Evolutionary conservation across 2,113 vertebrate genomes (phyloP).

Genomic region (Leptobrachium leishanense): DNA sequence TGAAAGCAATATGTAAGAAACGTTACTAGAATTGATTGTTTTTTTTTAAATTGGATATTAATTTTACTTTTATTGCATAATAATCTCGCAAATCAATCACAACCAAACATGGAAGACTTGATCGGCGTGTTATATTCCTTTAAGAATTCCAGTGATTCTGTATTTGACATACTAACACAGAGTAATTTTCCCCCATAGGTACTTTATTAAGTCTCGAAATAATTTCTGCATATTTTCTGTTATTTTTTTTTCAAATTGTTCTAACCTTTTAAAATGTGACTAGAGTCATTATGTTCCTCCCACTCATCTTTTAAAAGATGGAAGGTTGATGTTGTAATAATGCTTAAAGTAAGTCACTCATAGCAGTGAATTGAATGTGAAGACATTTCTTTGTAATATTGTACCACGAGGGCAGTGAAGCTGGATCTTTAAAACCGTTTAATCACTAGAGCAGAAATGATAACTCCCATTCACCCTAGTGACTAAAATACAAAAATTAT

Average conservation of each 20-base stretch:
- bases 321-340: neutral
- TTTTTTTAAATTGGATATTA: too few relatives aligned
- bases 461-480: neutral
- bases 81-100: too few relatives aligned
- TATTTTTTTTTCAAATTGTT: neutral
- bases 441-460: neutral
- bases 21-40: too few relatives aligned
- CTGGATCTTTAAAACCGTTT: neutral
- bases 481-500: neutral
- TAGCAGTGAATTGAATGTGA: neutral
- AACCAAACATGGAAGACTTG: too few relatives aligned
- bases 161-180: too few relatives aligned
- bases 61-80: too few relatives aligned
- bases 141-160: too few relatives aligned
- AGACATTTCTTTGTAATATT: neutral
- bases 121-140: too few relatives aligned
- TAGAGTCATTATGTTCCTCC: constrained; percentile 1
- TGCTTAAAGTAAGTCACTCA: neutral
- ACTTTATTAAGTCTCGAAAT: neutral
- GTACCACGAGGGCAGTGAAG: neutral
- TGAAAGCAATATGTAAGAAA: too few relatives aligned
- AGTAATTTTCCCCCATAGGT: neutral
- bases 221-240: neutral
- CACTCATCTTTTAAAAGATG: neutral
- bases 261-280: constrained; percentile 8